A percentile compares a stretch with the other conserved stretches of the same genome.
These are phyloP conservation scores for Notodonta ziczac DNA, from an alignment of 2,888 invertebrate species.

Conservation along the genomic window DNA sequence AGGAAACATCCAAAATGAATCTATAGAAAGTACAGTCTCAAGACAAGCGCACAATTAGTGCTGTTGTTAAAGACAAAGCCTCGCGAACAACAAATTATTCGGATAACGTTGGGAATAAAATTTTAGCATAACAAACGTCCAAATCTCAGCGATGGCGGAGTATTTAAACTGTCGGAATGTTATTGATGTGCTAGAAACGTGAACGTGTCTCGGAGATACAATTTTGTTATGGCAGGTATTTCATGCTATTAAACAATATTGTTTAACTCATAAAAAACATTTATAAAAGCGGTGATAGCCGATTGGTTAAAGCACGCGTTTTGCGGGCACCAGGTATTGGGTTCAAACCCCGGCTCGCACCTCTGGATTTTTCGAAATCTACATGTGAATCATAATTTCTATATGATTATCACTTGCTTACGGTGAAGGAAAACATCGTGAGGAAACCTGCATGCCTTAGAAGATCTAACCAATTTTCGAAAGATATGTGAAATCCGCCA, in stretches of 20 bases:
- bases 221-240: conserved; percentile 1
- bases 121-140: conserved; percentile 13
- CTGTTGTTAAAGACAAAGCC: conserved; percentile 5
- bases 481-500: no score
- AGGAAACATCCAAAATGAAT: not conserved
- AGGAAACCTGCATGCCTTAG: no score
- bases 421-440: no score
- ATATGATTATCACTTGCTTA: no score
- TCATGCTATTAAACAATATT: not conserved
- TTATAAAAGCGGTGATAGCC: no score
- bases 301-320: no score
- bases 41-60: conserved; percentile 10
- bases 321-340: no score
- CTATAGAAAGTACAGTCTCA: not conserved
- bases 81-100: conserved; percentile 20
- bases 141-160: not conserved
- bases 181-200: conserved; percentile 18
- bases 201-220: not conserved
- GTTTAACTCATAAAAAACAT: not conserved
- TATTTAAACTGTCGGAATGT: conserved; percentile 18
- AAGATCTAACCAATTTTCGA: no score
- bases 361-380: no score
- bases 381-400: no score
- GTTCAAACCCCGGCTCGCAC: no score
- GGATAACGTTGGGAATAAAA: conserved; percentile 17